A percentile compares a stretch with the other conserved stretches of the same genome.
phyloP scores from a whole-genome alignment of 2,888 invertebrate species.

The Orchestes rusci region DNA sequence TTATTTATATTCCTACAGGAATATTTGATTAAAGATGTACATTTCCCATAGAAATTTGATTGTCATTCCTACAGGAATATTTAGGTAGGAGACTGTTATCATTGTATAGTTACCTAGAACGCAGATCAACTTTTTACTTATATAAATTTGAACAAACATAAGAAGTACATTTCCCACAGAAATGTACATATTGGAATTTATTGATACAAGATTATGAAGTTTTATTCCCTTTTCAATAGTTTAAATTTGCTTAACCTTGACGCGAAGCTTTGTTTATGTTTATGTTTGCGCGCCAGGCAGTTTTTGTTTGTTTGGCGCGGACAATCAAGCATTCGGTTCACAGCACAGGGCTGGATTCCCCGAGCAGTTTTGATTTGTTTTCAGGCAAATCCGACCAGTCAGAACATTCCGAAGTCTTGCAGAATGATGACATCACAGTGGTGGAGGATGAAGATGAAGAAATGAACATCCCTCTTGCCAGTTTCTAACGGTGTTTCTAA shows the following conservation, averaged over 20 bases:
- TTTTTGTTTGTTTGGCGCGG: background rate
- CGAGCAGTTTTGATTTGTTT: background rate
- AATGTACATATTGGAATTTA: conserved; percentile 3
- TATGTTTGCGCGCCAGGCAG: background rate
- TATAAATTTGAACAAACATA: too few relatives aligned
- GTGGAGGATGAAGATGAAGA: too few relatives aligned
- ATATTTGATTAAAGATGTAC: too few relatives aligned
- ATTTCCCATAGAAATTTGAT: too few relatives aligned
- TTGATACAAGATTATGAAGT: background rate
- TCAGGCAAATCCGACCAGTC: conserved; percentile 1
- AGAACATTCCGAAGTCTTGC: conserved; percentile 12
- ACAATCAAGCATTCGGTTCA: too few relatives aligned
- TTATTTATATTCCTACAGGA: conserved; percentile 6
- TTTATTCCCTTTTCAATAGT: background rate
- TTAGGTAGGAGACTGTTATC: too few relatives aligned
- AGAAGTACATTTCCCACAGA: conserved; percentile 3
- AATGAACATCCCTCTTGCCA: conserved; percentile 1
- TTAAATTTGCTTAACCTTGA: background rate
- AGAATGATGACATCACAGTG: too few relatives aligned
- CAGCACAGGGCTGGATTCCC: background rate
- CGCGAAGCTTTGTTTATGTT: background rate
- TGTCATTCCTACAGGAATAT: too few relatives aligned
- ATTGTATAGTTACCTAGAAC: too few relatives aligned
- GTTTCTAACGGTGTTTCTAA: conserved; percentile 3
- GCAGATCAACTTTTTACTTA: too few relatives aligned